A percentile compares a stretch with the other conserved stretches of the same genome.
Conservation (phyloP, 2,113 vertebrate genomes). For the Sardina pilchardus region DNA sequence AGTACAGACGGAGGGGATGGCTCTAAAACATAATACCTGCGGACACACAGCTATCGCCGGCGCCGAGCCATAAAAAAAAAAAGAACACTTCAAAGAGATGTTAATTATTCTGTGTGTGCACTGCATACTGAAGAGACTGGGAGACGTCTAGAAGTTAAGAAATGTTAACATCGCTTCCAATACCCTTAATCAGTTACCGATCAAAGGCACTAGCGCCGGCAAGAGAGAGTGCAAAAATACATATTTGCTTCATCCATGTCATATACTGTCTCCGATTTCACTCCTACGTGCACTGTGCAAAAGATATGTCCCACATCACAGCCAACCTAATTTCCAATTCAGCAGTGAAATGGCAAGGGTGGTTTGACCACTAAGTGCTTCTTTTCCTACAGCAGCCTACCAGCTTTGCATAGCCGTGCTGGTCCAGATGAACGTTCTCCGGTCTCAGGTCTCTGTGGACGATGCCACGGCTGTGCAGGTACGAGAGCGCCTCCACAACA, state of each 20-base stretch:
- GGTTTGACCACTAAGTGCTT: neutral
- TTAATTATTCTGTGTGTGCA: neutral
- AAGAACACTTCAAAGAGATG: neutral
- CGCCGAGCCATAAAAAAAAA: neutral
- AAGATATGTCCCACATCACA: neutral
- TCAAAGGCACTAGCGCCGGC: neutral
- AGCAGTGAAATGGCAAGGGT: neutral
- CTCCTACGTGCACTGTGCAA: neutral
- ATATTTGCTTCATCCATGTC: neutral
- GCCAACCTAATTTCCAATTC: neutral
- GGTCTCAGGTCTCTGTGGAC: conserved; percentile 75
- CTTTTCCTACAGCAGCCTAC: conserved; percentile 45
- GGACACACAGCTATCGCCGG: too few species aligned
- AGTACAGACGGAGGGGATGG: too few species aligned
- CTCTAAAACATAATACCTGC: too few species aligned
- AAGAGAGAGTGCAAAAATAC: neutral
- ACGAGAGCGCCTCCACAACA: conserved; percentile 70
- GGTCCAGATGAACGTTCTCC: conserved; percentile 73
- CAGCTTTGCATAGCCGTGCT: conserved; percentile 75
- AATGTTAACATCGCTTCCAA: neutral
- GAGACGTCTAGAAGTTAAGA: neutral
- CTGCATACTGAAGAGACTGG: neutral
- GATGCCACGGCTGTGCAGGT: conserved; percentile 66
- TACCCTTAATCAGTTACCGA: neutral
- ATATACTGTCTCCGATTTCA: neutral